Base-by-base conservation (phyloP, 30 jellyfish, hydroid and myxozoan species). In the Pelagia noctiluca region DNA sequence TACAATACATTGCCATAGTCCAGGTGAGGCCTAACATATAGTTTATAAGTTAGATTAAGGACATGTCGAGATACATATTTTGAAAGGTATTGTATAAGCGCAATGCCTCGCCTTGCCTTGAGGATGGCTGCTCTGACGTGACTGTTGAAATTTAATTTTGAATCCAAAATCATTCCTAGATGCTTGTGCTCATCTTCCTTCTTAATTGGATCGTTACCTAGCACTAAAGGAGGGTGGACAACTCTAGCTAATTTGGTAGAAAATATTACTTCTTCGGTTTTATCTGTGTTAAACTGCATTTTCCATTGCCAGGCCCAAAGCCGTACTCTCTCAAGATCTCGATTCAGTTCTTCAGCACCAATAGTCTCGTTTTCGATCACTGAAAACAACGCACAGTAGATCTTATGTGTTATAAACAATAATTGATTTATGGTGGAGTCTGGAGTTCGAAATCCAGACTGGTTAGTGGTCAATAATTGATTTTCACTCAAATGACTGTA, bases 401-500 rank as follows among this genome's bases (percentile, higher is more conserved):
- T 38, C 8, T 75, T 30, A 37, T 75, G 83, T n/a, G 83, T 75
- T 26, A 75, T 75, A 29, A 32, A 47, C 2, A 75, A 35, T 48
- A 75, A 52, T 68, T 75, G 86, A 50, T 50, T 30, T n/a, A 50
- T 37, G 3, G 75, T 30, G 35, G 86, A 75, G 61, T 75, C 86
- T n/a, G 60, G 0, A 30, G 38, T 24, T 24, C 78, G 86, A 75
- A 75, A 75, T 0, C 82, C 86, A 24, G 86, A 75, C 33, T 47
- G 86, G 46, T 52, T 25, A 22, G 37, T 0, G 28, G 86, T 50
- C 33, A 79, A 63, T 30, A 79, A 67, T 50, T 61, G 61, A 36
- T 79, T 79, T 21, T 34, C 90, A 36, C 78, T 22, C 79, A 79
- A 79, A 79, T 32, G 54, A 25, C 46, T 19, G 72, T 61, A 79